A percentile compares a stretch with the other conserved stretches of the same genome.
phyloP scores from a whole-genome alignment of 2,113 vertebrate genomes.

The Bagarius yarrelli region DNA sequence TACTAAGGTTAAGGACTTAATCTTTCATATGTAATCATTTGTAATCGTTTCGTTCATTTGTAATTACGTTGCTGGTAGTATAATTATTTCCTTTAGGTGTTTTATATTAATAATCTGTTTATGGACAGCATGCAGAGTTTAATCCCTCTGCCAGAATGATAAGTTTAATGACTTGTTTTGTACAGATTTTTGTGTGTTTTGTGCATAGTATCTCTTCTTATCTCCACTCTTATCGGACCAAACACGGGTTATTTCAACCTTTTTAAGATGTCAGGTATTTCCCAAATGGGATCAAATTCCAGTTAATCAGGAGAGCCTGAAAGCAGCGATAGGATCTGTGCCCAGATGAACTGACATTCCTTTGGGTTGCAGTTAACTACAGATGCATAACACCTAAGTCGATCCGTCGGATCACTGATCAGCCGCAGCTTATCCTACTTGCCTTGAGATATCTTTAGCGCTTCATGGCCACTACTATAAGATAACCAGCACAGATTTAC shows the following conservation, averaged over 20 bases:
- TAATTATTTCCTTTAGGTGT: constrained; percentile 6
- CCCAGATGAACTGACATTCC: constrained; percentile 20
- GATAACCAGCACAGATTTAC: neutral
- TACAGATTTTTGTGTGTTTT: constrained; percentile 1
- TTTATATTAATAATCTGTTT: constrained; percentile 32
- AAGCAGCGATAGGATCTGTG: constrained; percentile 2
- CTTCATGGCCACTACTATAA: neutral
- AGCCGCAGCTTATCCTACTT: constrained; percentile 27
- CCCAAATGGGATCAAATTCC: constrained; percentile 36
- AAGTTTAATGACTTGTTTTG: constrained; percentile 36
- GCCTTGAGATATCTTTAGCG: constrained; percentile 8
- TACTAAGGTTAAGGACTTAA: constrained; percentile 5
- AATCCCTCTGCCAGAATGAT: constrained; percentile 1
- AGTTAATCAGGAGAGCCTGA: constrained; percentile 17
- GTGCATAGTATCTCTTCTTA: constrained; percentile 20
- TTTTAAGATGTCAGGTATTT: constrained; percentile 37
- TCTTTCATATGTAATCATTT: neutral
- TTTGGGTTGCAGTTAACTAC: constrained; percentile 18
- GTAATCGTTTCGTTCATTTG: neutral
- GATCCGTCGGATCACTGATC: constrained; percentile 28
- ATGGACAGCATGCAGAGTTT: constrained; percentile 7
- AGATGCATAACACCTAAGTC: constrained; percentile 8
- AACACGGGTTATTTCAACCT: constrained; percentile 32
- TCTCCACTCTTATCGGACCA: constrained; percentile 32
- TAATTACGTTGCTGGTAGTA: neutral